Evolutionary conservation across 2,797 vertebrate species (phyloP).

Genomic region (Rhynchonycteris naso): DNA sequence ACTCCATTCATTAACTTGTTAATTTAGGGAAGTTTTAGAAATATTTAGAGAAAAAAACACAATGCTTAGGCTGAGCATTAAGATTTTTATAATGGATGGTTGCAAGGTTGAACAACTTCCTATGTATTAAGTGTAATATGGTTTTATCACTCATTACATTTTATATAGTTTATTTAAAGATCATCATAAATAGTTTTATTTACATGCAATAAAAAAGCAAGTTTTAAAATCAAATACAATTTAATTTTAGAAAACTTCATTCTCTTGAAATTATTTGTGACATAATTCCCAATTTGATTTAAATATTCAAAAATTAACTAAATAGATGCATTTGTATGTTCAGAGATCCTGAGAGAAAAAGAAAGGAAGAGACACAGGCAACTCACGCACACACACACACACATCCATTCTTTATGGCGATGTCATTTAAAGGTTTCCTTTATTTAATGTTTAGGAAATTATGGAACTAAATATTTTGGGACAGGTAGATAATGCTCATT

Average conservation of each 20-base stretch:
- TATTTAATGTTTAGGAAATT: conserved; percentile 46
- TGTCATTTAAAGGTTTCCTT: background rate
- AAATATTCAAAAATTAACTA: background rate
- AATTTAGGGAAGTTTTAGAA: background rate
- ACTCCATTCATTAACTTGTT: background rate
- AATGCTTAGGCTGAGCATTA: background rate
- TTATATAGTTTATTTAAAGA: conserved; percentile 12
- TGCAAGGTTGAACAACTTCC: background rate
- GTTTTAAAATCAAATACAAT: conserved; percentile 22
- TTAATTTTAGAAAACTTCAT: background rate
- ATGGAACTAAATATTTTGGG: conserved; percentile 36
- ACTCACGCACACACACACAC: background rate
- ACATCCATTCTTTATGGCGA: background rate
- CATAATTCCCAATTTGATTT: background rate
- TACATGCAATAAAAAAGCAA: background rate
- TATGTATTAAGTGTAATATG: background rate
- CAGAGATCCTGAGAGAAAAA: background rate
- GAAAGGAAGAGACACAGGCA: background rate
- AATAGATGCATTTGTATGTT: background rate
- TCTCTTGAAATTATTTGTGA: background rate
- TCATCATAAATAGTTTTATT: conserved; percentile 36
- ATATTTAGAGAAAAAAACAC: background rate
- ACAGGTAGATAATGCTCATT: background rate
- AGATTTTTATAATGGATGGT: background rate
- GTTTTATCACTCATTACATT: conserved; percentile 1